Evolutionary conservation across 2,113 vertebrate genomes (phyloP), one percentile per base, ranked within the genome.

Genomic region (Stomatorhinus ivindoensis): DNA sequence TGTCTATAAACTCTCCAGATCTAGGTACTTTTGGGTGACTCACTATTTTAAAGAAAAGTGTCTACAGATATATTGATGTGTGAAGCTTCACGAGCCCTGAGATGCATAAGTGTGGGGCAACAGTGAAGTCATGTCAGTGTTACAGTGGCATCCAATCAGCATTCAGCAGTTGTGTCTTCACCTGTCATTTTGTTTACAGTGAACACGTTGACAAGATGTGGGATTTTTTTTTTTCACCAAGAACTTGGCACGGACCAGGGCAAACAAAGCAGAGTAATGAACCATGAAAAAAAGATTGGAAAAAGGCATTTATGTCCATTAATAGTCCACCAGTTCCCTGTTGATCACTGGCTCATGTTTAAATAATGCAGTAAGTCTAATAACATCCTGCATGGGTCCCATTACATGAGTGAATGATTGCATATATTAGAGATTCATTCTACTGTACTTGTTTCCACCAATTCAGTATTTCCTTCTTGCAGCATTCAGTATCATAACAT

Each of bases 381-480:
- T 85, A 85, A 85, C 83, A 48, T 85, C 44, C 47, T 31, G 44
- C 24, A 86, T 48, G 24, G 19, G 24, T 50, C 10, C 24, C 24
- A 86, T 86, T 86, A 86, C 47, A 44, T n/a, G 83, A 86, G 21
- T 6, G 83, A 85, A 85, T 85, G 83, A 86, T 48, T 48, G 47
- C 46, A 86, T 48, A 50, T 47, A 42, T 80, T 80, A 39, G 73
- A 39, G 73, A 42, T 39, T 80, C 35, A 80, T 80, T 42, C 35
- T 39, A 80, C 3, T 69, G 27, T 80, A 15, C 31, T 80, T 80
- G 69, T 35, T 80, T 80, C n/a, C 44, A 50, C 47, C 42, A 44
- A 47, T 47, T 84, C 44, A 46, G 15, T 84, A 44, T 47, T 47
- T 86, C 47, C n/a, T 50, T 50, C 83, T 27, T 46, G 83, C 24